Percentiles rank a stretch among this genome's conserved stretches.
These are phyloP conservation scores for Tokudaia muenninki DNA, from an alignment of 2,797 vertebrate genomes.

Conservation along the genomic window DNA sequence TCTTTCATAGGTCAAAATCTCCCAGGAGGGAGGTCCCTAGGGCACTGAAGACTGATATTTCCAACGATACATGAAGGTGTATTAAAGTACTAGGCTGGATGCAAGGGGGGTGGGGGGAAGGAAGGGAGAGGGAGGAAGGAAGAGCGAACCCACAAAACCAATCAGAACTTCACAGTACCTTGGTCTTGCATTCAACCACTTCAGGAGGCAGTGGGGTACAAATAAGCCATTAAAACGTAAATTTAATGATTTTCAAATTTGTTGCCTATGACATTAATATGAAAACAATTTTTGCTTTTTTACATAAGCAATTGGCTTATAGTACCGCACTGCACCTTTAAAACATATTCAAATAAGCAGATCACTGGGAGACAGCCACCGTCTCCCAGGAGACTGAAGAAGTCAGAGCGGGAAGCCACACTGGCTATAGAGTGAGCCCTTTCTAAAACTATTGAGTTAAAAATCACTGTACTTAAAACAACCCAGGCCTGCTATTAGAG, in stretches of 20 bases:
- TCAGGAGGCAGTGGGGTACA: not conserved
- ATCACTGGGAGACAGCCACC: not conserved
- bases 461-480: not conserved
- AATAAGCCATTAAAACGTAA: not conserved
- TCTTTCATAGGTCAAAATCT: conserved; percentile 1
- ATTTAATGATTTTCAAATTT: not conserved
- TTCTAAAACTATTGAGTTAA: not conserved
- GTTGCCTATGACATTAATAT: not conserved
- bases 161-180: not conserved
- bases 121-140: no score
- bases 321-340: not conserved
- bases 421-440: not conserved
- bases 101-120: not conserved
- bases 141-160: not conserved
- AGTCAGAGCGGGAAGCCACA: not conserved
- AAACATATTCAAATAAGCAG: not conserved
- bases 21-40: not conserved
- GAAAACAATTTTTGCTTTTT: not conserved
- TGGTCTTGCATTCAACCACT: not conserved
- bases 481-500: not conserved
- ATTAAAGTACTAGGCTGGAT: not conserved
- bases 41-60: not conserved
- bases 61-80: not conserved
- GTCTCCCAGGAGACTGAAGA: not conserved
- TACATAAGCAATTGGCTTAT: not conserved